Conservation (phyloP, 2,113 vertebrate genomes). For the Coryphaenoides rupestris region DNA sequence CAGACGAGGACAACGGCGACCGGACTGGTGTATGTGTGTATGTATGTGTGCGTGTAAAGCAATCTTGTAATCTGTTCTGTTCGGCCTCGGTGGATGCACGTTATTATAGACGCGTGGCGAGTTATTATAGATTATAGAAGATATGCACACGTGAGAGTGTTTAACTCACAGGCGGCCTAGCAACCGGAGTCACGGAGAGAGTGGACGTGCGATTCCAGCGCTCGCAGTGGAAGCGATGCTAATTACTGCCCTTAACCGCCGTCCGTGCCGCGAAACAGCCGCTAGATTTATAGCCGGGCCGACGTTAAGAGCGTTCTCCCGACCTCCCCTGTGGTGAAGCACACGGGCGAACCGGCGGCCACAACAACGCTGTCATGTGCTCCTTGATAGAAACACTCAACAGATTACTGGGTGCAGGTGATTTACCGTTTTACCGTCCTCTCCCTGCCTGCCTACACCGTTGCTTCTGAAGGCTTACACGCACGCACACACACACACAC, state of each 20-base stretch:
- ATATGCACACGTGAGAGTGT: no score
- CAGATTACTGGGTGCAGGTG: background rate
- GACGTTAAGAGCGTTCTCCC: slow-evolving; percentile 8
- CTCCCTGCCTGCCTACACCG: background rate
- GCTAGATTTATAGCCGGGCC: slow-evolving; percentile 3
- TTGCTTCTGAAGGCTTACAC: background rate
- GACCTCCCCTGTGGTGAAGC: background rate
- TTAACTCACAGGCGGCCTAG: no score
- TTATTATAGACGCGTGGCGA: background rate
- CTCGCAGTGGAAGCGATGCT: background rate
- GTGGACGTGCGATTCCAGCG: background rate
- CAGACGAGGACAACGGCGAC: no score
- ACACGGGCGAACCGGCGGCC: background rate
- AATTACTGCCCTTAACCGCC: slow-evolving; percentile 13
- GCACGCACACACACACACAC: slow-evolving; percentile 3
- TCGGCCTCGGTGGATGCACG: background rate
- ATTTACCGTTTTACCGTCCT: slow-evolving; percentile 1
- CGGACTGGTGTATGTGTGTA: no score
- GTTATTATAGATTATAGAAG: no score
- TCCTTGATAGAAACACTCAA: slow-evolving; percentile 8
- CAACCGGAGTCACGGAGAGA: no score
- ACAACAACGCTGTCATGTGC: slow-evolving; percentile 16
- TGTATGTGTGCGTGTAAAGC: no score
- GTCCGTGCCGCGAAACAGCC: background rate
- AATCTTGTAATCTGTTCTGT: background rate